Evolutionary conservation across 2,888 invertebrate species (phyloP).

Genomic region (Lasioglossum calceatum): DNA sequence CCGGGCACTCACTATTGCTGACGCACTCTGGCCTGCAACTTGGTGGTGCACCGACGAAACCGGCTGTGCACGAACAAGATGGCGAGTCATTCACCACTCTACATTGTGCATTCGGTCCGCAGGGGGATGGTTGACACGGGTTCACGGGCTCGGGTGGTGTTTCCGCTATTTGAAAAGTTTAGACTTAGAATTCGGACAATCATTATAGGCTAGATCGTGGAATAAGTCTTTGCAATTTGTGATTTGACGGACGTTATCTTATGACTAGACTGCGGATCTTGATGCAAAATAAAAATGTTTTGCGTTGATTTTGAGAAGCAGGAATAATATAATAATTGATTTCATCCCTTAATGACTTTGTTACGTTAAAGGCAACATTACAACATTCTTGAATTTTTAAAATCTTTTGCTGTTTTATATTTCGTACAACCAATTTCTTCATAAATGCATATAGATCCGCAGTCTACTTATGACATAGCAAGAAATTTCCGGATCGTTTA

Average conservation of each 20-base stretch:
- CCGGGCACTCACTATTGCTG: conserved; percentile 85
- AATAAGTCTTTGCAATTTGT: neutral
- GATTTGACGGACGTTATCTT: neutral
- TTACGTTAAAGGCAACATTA: too few species aligned
- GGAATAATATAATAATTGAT: too few species aligned
- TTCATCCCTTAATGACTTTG: too few species aligned
- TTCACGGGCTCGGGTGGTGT: conserved; percentile 73
- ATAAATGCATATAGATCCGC: too few species aligned
- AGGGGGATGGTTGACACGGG: conserved; percentile 87
- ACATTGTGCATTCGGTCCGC: conserved; percentile 91
- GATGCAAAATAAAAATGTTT: too few species aligned
- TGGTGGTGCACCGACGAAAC: conserved; percentile 90
- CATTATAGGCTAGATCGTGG: neutral
- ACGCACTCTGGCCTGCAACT: conserved; percentile 87
- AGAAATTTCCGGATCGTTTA: too few species aligned
- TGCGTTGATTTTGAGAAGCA: too few species aligned
- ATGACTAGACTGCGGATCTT: too few species aligned
- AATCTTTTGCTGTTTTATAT: too few species aligned
- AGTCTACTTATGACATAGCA: too few species aligned
- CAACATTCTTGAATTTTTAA: too few species aligned
- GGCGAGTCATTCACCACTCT: conserved; percentile 86
- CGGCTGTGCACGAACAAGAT: conserved; percentile 88
- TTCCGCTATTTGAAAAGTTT: conserved; percentile 34
- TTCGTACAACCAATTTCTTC: too few species aligned
- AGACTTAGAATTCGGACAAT: neutral